A percentile compares a stretch with the other conserved stretches of the same genome.
phyloP scores from a whole-genome alignment of 2,888 invertebrate species.

The Globia sparganii region DNA sequence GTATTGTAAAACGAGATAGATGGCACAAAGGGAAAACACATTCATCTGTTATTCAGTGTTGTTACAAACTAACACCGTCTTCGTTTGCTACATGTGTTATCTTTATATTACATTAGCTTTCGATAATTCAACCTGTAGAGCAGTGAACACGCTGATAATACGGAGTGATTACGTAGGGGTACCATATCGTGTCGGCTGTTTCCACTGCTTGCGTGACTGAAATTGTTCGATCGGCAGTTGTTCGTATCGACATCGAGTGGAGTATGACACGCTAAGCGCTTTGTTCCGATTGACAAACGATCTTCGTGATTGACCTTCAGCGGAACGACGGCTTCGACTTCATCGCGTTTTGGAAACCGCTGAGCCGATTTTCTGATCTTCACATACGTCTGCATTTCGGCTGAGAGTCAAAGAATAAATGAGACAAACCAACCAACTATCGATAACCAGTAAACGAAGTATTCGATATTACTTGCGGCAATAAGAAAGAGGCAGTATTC shows the following conservation, averaged over 20 bases:
- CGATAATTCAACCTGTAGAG: constrained; percentile 77
- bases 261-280: constrained; percentile 83
- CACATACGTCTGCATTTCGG: constrained; percentile 58
- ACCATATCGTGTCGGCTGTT: constrained; percentile 69
- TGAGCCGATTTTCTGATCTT: constrained; percentile 64
- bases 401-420: constrained; percentile 41
- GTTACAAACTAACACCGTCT: constrained; percentile 59
- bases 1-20: constrained; percentile 65
- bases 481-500: constrained; percentile 48
- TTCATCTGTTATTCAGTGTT: constrained; percentile 58
- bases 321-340: constrained; percentile 70
- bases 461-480: constrained; percentile 39
- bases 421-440: constrained; percentile 38
- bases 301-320: constrained; percentile 79
- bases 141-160: constrained; percentile 66
- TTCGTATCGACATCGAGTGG: constrained; percentile 82
- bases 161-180: constrained; percentile 69
- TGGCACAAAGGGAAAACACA: constrained; percentile 59
- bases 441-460: constrained; percentile 50
- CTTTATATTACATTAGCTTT: constrained; percentile 75
- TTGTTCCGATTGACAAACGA: constrained; percentile 82
- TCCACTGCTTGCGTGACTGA: constrained; percentile 80
- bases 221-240: constrained; percentile 77
- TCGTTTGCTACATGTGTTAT: constrained; percentile 67
- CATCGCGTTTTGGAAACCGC: constrained; percentile 66